Conservation (phyloP, 2,888 invertebrate genomes). For the Xestoiulus laeticollis region DNA sequence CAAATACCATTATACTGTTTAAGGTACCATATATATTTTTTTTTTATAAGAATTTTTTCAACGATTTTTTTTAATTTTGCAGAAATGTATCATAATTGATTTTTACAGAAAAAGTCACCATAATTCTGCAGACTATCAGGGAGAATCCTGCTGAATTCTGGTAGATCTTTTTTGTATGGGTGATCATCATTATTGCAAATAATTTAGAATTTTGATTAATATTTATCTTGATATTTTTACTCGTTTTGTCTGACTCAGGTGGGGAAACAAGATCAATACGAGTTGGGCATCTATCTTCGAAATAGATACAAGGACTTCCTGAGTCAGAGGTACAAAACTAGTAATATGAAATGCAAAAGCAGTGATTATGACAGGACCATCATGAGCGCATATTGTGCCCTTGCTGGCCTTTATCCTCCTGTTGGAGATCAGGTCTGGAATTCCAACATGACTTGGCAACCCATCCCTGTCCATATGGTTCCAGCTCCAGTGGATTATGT, state of each 20-base stretch:
- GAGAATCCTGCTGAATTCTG: no score
- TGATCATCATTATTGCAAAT: no score
- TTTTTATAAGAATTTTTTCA: no score
- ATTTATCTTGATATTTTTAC: background rate
- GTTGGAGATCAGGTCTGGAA: slow-evolving; percentile 27
- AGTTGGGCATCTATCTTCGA: slow-evolving; percentile 2
- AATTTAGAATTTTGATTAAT: no score
- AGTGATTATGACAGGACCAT: slow-evolving; percentile 41
- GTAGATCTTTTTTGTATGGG: no score
- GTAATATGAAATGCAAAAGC: background rate
- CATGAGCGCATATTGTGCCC: slow-evolving; percentile 17
- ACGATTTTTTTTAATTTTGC: no score
- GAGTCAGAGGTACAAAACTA: background rate
- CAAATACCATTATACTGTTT: no score
- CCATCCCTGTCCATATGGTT: slow-evolving; percentile 46
- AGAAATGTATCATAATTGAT: no score
- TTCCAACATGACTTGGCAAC: slow-evolving; percentile 27
- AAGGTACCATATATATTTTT: no score
- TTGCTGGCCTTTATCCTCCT: slow-evolving; percentile 23
- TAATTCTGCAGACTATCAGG: no score
- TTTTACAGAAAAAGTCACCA: no score
- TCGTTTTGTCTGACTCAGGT: background rate
- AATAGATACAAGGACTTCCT: slow-evolving; percentile 2
- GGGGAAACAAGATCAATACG: slow-evolving; percentile 1
- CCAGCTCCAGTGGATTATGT: slow-evolving; percentile 21